Percentiles rank a stretch among this genome's conserved stretches.
Conservation (phyloP, 2,888 invertebrate species). For the Lasioglossum vierecki region DNA sequence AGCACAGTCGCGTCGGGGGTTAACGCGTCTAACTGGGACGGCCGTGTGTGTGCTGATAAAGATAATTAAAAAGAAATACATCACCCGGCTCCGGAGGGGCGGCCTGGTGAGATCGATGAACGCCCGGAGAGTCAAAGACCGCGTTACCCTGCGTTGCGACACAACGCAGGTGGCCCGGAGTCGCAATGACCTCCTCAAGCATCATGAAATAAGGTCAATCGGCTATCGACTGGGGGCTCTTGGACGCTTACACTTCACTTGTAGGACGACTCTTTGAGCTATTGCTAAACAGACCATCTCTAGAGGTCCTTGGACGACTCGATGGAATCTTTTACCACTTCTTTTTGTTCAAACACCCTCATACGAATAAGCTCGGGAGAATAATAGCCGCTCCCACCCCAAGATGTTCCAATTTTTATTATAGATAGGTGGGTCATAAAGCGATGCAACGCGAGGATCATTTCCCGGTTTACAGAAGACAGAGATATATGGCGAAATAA, state of each 20-base stretch:
- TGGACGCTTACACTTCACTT: neutral
- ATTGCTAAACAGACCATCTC: neutral
- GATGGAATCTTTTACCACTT: neutral
- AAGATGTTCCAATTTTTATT: slow-evolving; percentile 26
- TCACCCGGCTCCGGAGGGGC: neutral
- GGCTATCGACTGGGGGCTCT: neutral
- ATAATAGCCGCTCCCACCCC: slow-evolving; percentile 7
- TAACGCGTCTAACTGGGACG: neutral
- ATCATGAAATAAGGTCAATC: neutral
- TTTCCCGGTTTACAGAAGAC: slow-evolving; percentile 4
- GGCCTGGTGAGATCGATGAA: neutral
- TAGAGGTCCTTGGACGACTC: neutral
- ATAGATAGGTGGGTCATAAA: neutral
- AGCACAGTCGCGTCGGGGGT: neutral
- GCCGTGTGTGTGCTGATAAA: slow-evolving; percentile 1
- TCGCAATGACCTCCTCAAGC: neutral
- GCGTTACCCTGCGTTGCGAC: neutral
- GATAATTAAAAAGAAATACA: slow-evolving; percentile 24
- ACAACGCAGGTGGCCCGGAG: neutral
- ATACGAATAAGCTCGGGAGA: slow-evolving; percentile 22
- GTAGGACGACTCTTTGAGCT: neutral
- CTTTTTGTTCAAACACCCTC: neutral
- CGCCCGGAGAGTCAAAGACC: slow-evolving; percentile 14
- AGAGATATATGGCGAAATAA: neutral
- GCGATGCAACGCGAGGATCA: neutral